phyloP scores from a whole-genome alignment of 2,797 vertebrate species.

The Sphenopsis melanotis region DNA sequence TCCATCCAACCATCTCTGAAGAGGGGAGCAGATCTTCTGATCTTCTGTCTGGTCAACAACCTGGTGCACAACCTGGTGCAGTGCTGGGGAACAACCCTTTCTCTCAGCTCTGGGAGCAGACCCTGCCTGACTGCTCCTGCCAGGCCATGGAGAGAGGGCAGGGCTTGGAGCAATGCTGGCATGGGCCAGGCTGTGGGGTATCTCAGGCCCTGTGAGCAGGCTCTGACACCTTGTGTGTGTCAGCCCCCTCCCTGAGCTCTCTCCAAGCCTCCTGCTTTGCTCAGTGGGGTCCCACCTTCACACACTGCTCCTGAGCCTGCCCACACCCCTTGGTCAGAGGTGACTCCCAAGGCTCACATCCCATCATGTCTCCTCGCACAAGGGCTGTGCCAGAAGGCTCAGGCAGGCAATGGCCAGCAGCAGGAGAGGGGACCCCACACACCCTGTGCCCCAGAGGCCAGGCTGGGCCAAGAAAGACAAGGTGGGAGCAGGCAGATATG shows the following conservation, averaged over 20 bases:
- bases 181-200: neutral
- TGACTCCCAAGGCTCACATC: neutral
- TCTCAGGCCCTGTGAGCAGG: neutral
- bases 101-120: neutral
- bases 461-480: neutral
- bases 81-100: accelerated
- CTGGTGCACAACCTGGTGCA: neutral
- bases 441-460: neutral
- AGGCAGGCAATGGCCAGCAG: neutral
- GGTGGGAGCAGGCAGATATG: neutral
- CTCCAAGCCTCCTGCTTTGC: neutral
- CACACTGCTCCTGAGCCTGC: neutral
- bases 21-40: neutral
- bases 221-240: neutral
- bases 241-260: neutral
- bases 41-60: too few relatives aligned
- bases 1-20: neutral
- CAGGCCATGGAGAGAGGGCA: too few relatives aligned
- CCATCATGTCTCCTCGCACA: accelerated
- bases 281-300: accelerated
- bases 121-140: neutral
- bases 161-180: neutral
- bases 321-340: neutral
- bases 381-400: neutral
- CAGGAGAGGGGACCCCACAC: neutral